Evolutionary conservation across 2,888 invertebrate species (phyloP), one percentile per base, ranked within the genome.

Genomic region (Mesopsocus fuscifrons): DNA sequence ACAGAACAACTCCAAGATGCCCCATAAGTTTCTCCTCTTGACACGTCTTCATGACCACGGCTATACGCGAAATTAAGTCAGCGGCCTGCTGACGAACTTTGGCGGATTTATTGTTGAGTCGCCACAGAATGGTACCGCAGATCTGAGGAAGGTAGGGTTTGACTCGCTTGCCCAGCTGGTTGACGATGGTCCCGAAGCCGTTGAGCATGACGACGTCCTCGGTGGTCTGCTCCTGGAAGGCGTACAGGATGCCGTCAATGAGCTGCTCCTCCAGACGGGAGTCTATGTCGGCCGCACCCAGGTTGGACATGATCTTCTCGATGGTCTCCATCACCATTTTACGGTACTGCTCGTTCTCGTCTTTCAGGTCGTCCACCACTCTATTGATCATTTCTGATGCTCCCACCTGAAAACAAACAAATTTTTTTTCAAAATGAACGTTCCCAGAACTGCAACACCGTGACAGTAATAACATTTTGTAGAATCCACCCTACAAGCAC

Each of bases 241-340:
- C 98, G 58, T 98, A 99, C 33, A 99, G 66, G 51, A 99, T 97
- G 52, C 98, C 98, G 58, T 99, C 98, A 60, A 99, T 98, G 23
- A 99, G 75, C 56, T 97, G 97, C 64, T 99, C 98, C 60, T 99
- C 98, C 2, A 99, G 67, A 34, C 97, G 74, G 0, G 94, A 91
- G 63, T 99, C 98, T 41, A 99, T 94, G 57, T 98, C 98, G 0
- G 94, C 89, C 0, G 97, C 94, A 15, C 98, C 98, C 47, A 97
- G 69, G 62, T 92, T 94, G 3, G 87, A 89, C 74, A 97, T 88
- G 45, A 95, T 94, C 64, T 97, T 97, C 59, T 99, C 98, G 45
- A 98, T 97, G 1, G 95, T 97, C 62, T 99, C 98, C 94, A 99
- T 98, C 2, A 98, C 98, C 98, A 99, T 99, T 67, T 99, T 99